These are phyloP conservation scores for Solenopsis fugax DNA, from an alignment of 1,140 invertebrate species.

Conservation along the genomic window DNA sequence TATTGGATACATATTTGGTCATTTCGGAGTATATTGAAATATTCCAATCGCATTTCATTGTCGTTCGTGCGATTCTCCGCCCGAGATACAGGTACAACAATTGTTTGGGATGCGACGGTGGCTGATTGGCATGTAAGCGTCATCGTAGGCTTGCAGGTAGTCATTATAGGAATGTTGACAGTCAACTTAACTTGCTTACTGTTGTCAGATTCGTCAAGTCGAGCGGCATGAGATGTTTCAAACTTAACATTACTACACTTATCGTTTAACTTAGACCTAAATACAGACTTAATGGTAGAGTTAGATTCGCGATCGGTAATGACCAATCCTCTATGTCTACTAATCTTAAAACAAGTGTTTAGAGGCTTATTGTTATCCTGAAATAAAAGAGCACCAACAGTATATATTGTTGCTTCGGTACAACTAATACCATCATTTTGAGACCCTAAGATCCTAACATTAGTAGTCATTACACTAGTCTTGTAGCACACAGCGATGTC, in stretches of 20 bases:
- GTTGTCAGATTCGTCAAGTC: slow-evolving; percentile 78
- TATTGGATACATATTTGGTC: slow-evolving; percentile 75
- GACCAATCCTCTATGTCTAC: slow-evolving; percentile 63
- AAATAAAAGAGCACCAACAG: slow-evolving; percentile 87
- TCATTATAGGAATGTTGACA: slow-evolving; percentile 86
- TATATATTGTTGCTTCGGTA: slow-evolving; percentile 87
- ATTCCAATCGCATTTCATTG: slow-evolving; percentile 66
- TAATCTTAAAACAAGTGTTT: slow-evolving; percentile 85
- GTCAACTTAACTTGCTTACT: slow-evolving; percentile 80
- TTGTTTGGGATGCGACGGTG: slow-evolving; percentile 86
- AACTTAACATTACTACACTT: slow-evolving; percentile 85
- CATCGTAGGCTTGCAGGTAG: slow-evolving; percentile 87
- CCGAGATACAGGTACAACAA: slow-evolving; percentile 85
- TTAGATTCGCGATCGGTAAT: slow-evolving; percentile 81
- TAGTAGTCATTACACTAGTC: slow-evolving; percentile 85
- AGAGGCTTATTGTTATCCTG: slow-evolving; percentile 87
- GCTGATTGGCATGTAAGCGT: slow-evolving; percentile 86
- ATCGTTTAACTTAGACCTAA: slow-evolving; percentile 84
- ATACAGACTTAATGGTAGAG: slow-evolving; percentile 83
- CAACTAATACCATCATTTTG: slow-evolving; percentile 86
- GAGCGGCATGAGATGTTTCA: slow-evolving; percentile 78
- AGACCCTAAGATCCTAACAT: slow-evolving; percentile 84
- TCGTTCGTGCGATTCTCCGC: slow-evolving; percentile 73
- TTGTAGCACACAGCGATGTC: slow-evolving; percentile 82
- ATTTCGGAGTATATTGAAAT: slow-evolving; percentile 73